Percentiles rank a stretch among this genome's conserved stretches.
Conservation (phyloP, 2,113 vertebrate genomes). For the Oreocharis arfaki region DNA sequence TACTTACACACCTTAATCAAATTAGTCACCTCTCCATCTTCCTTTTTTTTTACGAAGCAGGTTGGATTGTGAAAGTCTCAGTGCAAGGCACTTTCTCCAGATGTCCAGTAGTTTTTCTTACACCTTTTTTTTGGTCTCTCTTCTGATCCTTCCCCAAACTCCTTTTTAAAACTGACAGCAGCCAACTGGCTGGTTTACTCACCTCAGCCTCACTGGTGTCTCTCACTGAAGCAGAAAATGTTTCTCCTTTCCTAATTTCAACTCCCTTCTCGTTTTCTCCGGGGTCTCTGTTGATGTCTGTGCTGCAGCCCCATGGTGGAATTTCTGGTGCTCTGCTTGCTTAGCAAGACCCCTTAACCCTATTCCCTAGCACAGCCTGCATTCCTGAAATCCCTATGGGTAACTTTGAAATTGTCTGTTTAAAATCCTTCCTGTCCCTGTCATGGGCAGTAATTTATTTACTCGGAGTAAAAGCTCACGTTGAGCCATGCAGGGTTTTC, state of each 20-base stretch:
- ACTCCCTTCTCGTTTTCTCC: background rate
- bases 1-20: conserved; percentile 42
- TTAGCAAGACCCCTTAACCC: background rate
- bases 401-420: background rate
- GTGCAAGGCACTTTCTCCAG: background rate
- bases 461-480: background rate
- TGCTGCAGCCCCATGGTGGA: background rate
- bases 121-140: background rate
- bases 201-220: background rate
- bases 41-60: background rate
- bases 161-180: background rate
- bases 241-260: background rate
- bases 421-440: background rate
- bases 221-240: background rate
- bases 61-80: background rate
- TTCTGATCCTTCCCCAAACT: background rate
- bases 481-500: background rate
- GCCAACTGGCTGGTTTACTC: background rate
- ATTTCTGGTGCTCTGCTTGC: background rate
- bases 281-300: background rate
- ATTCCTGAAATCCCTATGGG: background rate
- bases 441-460: background rate
- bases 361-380: background rate
- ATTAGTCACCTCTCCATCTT: conserved; percentile 52
- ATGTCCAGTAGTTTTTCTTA: background rate